Evolutionary conservation across 2,113 vertebrate genomes (phyloP).

Genomic region (Hepsetus odoe): DNA sequence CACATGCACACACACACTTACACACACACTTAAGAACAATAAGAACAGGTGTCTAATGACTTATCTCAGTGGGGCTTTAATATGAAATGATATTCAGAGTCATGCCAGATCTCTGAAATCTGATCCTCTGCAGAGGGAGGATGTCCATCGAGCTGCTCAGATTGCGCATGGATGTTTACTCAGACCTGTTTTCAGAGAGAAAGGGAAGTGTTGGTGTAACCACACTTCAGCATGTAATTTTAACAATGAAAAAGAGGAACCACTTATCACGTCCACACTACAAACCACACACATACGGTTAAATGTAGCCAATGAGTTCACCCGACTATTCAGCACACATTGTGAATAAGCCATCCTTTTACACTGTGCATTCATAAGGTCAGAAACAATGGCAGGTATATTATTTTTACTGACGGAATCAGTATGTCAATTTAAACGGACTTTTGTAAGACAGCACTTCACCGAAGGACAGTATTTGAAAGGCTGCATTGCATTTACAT

Average conservation of each 20-base stretch:
- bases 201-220: not conserved
- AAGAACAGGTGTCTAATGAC: conserved; percentile 16
- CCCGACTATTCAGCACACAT: no score
- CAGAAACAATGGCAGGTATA: no score
- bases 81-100: not conserved
- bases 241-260: conserved; percentile 26
- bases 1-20: not conserved
- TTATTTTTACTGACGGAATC: no score
- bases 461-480: no score
- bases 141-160: not conserved
- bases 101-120: not conserved
- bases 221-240: not conserved
- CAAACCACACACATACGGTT: not conserved
- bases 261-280: not conserved
- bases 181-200: not conserved
- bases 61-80: not conserved
- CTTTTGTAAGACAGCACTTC: no score
- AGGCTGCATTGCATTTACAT: no score
- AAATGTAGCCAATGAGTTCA: no score
- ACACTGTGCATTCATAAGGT: no score
- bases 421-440: no score
- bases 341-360: not conserved
- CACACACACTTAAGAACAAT: not conserved
- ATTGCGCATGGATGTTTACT: not conserved
- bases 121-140: not conserved